phyloP scores from a whole-genome alignment of 2,888 invertebrate species.

The Mechanitis messenoides region DNA sequence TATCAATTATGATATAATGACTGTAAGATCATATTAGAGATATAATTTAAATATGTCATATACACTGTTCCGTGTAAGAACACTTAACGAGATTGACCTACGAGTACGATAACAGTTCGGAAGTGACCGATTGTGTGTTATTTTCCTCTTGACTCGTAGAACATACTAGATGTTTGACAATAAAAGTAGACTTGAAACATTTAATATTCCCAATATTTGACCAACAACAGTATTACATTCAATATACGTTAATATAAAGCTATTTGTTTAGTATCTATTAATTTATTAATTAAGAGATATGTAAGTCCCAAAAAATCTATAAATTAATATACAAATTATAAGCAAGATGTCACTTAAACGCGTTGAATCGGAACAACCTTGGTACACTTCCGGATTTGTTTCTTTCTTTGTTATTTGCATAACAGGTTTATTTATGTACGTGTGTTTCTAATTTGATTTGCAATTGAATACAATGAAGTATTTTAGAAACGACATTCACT shows the following conservation, averaged over 20 bases:
- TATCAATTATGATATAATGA: no score
- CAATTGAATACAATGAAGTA: slow-evolving; percentile 9
- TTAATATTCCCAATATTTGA: no score
- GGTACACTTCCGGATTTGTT: slow-evolving; percentile 18
- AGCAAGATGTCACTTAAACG: slow-evolving; percentile 13
- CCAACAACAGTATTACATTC: no score
- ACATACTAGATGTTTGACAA: slow-evolving; percentile 31
- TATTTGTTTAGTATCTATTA: no score
- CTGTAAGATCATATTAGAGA: not conserved
- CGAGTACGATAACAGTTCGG: slow-evolving; percentile 64
- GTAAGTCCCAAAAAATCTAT: no score
- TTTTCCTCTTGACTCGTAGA: slow-evolving; percentile 61
- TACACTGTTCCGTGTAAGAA: slow-evolving; percentile 29
- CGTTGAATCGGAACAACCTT: slow-evolving; percentile 22
- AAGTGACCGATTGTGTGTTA: slow-evolving; percentile 61
- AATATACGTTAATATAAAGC: no score
- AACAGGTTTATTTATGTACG: slow-evolving; percentile 18
- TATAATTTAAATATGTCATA: slow-evolving; percentile 14
- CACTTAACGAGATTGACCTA: slow-evolving; percentile 64
- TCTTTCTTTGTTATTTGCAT: slow-evolving; percentile 23
- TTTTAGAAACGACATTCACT: not conserved
- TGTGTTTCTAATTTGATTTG: slow-evolving; percentile 10
- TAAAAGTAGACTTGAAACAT: not conserved
- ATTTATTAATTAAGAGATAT: no score
- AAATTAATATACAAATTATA: no score